Conservation (phyloP, 2,888 invertebrate species). For the Tinea semifulvella region DNA sequence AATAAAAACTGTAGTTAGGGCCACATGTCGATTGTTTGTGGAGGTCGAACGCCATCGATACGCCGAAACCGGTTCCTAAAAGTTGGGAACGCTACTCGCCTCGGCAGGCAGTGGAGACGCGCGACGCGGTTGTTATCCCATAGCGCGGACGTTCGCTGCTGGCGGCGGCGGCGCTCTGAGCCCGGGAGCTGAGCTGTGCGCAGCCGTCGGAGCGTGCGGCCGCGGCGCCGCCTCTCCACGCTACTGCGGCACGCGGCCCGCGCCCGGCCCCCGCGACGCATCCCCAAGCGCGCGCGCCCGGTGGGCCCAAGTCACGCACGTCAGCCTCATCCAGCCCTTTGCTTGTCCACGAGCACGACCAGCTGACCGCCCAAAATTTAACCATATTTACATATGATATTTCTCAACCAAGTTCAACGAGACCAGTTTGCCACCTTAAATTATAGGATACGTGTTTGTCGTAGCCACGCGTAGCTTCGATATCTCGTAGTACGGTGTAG, state of each 20-base stretch:
- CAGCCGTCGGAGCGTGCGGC: constrained; percentile 41
- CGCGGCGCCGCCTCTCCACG: constrained; percentile 59
- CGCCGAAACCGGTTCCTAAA: constrained; percentile 32
- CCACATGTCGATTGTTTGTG: constrained; percentile 27
- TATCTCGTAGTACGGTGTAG: no score
- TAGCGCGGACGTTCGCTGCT: constrained; percentile 2
- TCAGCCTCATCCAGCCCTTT: constrained; percentile 33
- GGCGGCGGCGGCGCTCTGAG: constrained; percentile 1
- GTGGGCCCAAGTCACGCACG: constrained; percentile 45
- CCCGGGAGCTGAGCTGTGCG: constrained; percentile 11
- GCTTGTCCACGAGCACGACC: not conserved
- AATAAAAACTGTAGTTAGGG: constrained; percentile 15
- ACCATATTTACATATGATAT: no score
- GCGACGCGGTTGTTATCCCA: constrained; percentile 17
- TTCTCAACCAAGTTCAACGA: no score
- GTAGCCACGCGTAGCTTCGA: no score
- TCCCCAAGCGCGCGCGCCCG: constrained; percentile 33
- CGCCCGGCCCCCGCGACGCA: constrained; percentile 27
- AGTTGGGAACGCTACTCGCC: constrained; percentile 21
- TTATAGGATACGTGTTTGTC: no score
- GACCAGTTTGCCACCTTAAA: no score
- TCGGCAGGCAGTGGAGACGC: constrained; percentile 18
- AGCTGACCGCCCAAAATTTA: not conserved
- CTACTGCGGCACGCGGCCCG: constrained; percentile 60
- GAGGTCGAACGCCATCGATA: constrained; percentile 26